These are phyloP conservation scores for Tuberolachnus salignus DNA, from an alignment of 2,888 invertebrate species.

Conservation along the genomic window DNA sequence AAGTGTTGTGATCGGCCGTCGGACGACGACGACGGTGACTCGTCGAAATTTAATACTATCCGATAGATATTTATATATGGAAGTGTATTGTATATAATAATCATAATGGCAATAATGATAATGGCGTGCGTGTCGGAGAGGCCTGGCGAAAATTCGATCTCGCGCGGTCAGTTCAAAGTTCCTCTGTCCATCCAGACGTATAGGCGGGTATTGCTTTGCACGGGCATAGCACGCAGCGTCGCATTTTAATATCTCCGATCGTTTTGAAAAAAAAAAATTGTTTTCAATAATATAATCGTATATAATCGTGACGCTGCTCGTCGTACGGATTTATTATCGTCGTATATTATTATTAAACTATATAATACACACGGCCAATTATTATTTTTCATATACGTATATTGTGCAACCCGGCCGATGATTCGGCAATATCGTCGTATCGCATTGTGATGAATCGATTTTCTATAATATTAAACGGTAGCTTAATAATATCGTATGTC, in stretches of 20 bases:
- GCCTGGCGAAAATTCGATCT: neutral
- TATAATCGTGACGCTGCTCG: neutral
- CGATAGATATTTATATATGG: neutral
- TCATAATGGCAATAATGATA: constrained; percentile 1
- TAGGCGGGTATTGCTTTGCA: no score
- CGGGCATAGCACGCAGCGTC: no score
- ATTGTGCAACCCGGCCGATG: neutral
- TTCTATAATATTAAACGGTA: constrained; percentile 33
- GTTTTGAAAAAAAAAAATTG: no score
- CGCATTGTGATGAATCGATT: constrained; percentile 3
- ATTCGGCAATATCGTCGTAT: constrained; percentile 31
- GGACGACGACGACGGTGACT: constrained; percentile 7
- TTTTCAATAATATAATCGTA: neutral
- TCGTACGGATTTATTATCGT: constrained; percentile 19
- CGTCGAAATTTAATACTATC: neutral
- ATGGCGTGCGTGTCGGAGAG: neutral
- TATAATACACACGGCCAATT: constrained; percentile 31
- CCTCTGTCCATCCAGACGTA: no score
- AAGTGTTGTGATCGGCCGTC: constrained; percentile 30
- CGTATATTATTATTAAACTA: neutral
- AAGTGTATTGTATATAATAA: neutral
- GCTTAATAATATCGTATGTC: neutral
- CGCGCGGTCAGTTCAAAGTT: constrained; percentile 37
- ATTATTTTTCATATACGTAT: no score
- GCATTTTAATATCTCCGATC: no score